These are phyloP conservation scores for Actinia equina DNA, from an alignment of 64 coral and sea anemone genomes.

Conservation along the genomic window DNA sequence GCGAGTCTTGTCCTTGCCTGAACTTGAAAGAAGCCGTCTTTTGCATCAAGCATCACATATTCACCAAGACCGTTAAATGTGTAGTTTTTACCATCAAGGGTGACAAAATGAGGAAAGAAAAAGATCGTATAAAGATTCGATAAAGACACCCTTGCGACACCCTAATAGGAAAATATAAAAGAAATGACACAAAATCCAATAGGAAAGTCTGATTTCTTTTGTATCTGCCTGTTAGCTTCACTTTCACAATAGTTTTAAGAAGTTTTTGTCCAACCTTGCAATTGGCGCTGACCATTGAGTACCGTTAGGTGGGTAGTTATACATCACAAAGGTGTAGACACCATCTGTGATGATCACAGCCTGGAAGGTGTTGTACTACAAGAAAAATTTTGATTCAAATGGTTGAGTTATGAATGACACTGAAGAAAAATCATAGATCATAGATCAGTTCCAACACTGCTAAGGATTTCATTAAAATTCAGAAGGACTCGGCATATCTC, in stretches of 20 bases:
- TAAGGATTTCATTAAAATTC: too few species aligned
- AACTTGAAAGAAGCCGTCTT: slow-evolving; percentile 15
- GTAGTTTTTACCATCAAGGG: slow-evolving; percentile 49
- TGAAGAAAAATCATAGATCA: background rate
- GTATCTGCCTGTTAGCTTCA: too few species aligned
- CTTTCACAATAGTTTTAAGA: background rate
- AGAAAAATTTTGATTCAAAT: background rate
- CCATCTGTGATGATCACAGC: slow-evolving; percentile 41
- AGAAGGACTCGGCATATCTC: too few species aligned
- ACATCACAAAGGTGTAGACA: slow-evolving; percentile 46
- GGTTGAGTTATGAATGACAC: too few species aligned
- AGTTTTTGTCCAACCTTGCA: background rate
- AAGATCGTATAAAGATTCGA: too few species aligned
- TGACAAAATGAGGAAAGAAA: slow-evolving; percentile 35
- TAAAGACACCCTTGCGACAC: too few species aligned
- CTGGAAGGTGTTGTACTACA: slow-evolving; percentile 57
- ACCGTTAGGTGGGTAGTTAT: slow-evolving; percentile 49
- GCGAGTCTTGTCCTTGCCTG: slow-evolving; percentile 46
- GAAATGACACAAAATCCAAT: too few species aligned
- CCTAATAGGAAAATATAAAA: too few species aligned
- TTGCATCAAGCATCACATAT: slow-evolving; percentile 41
- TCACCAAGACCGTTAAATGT: slow-evolving; percentile 48
- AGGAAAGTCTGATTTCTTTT: too few species aligned
- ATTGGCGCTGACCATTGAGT: slow-evolving; percentile 45
- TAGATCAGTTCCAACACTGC: background rate